Evolutionary conservation across 1,140 invertebrate genomes (phyloP).

Genomic region (Eriocheir sinensis): DNA sequence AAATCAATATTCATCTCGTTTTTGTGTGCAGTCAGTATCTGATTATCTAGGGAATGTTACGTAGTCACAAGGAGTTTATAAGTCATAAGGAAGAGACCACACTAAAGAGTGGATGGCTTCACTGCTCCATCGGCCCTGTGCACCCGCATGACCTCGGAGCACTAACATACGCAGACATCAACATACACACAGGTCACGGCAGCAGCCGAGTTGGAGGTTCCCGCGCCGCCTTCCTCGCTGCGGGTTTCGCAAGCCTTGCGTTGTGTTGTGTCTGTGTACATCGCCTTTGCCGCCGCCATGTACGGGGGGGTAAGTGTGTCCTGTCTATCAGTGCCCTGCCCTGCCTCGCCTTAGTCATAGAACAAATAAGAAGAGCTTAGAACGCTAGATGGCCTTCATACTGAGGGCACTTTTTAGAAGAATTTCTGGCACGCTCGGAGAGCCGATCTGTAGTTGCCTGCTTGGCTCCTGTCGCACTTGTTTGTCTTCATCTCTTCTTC

Average conservation of each 20-base stretch:
- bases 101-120: no score
- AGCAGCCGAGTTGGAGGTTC: neutral
- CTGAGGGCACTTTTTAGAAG: neutral
- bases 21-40: no score
- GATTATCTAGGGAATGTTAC: no score
- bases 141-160: neutral
- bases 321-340: neutral
- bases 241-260: neutral
- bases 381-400: neutral
- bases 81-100: no score
- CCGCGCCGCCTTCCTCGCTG: neutral
- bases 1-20: no score
- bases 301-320: constrained; percentile 55
- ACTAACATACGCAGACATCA: neutral
- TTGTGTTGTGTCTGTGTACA: constrained; percentile 46
- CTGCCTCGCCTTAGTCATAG: neutral
- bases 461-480: neutral
- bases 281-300: constrained; percentile 28
- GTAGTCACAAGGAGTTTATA: no score
- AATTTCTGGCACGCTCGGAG: neutral
- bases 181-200: constrained; percentile 9
- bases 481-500: neutral
- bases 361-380: neutral
- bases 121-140: no score
- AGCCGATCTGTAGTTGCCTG: constrained; percentile 11